Evolutionary conservation across 2,888 invertebrate genomes (phyloP), one percentile per base, ranked within the genome.

Genomic region (Andrena trimmerana): DNA sequence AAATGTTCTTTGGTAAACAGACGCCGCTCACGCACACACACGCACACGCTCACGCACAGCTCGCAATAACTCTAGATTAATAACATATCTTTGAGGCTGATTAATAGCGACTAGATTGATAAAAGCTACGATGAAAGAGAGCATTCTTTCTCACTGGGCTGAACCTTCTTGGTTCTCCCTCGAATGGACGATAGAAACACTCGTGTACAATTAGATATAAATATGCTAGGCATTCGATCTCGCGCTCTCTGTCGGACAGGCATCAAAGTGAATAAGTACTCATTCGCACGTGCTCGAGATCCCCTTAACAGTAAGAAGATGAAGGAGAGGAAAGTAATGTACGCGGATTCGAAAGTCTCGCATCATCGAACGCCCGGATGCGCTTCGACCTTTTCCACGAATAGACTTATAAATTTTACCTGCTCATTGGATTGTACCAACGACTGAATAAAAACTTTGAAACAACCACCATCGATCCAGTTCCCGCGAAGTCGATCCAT

Each of bases 51-150:
- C 81, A 65, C 79, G 69, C 77, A 85, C 73, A 83, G 75, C 80
- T 89, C 86, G 83, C 83, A 74, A 85, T 86, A 84, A 77, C 57
- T 80, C 86, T 90, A 89, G 69, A 79, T 54, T 81, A 83, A 50
- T 68, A 88, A 86, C 84, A 84, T 85, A 83, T 86, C 76, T 73
- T 78, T 89, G 85, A 80, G 73, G 75, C 78, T 87, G 87, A 90
- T 90, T 88, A 90, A 88, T 91, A 91, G 88, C 89, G 91, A 91
- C 91, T 91, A 91, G 91, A 91, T 85, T 86, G 87, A 85, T 89
- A 90, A 90, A 90, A 88, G 90, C 89, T 90, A 91, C 79, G 71
- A 80, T 70, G 76, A 71, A 66, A 73, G 60, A 72, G 78, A 83
- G 72, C 69, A 67, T 67, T 72, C 81, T 71, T 71, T 71, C 75